phyloP scores from a whole-genome alignment of 2,113 vertebrate species.

The Puntigrus tetrazona region DNA sequence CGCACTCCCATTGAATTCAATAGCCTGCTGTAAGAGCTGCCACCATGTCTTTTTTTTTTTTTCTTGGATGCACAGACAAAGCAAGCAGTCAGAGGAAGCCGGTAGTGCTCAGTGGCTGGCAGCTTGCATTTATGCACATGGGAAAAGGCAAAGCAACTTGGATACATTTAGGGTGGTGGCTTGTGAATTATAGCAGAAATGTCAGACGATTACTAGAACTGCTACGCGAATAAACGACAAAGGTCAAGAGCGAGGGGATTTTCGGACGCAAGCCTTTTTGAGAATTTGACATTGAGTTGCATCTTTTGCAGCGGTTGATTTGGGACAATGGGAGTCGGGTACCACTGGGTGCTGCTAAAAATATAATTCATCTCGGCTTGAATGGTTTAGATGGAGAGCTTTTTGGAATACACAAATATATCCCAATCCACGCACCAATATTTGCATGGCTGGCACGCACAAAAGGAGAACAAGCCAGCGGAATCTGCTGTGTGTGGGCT shows the following conservation, averaged over 20 bases:
- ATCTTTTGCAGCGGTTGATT: slow-evolving; percentile 13
- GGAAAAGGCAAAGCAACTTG: background rate
- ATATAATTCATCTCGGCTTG: background rate
- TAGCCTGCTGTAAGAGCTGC: background rate
- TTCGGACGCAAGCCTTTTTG: background rate
- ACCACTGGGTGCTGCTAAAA: background rate
- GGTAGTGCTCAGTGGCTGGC: slow-evolving; percentile 17
- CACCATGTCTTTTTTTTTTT: background rate
- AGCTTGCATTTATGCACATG: slow-evolving; percentile 34
- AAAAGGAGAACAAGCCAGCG: background rate
- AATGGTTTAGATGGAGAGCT: background rate
- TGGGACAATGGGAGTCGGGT: slow-evolving; percentile 7
- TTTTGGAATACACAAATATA: background rate
- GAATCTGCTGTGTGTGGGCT: slow-evolving; percentile 30
- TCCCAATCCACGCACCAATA: background rate
- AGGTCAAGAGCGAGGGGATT: background rate
- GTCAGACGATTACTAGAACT: background rate
- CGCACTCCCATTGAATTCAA: slow-evolving; percentile 2
- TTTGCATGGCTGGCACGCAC: slow-evolving; percentile 15
- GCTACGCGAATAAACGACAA: background rate
- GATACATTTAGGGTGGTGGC: background rate
- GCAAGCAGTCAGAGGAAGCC: slow-evolving; percentile 28
- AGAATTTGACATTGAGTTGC: slow-evolving; percentile 17
- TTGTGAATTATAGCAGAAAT: background rate
- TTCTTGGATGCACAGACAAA: slow-evolving; percentile 19